Percentiles rank a stretch among this genome's conserved stretches.
phyloP scores from a whole-genome alignment of 2,113 vertebrate species.

The Syngnathus typhle region DNA sequence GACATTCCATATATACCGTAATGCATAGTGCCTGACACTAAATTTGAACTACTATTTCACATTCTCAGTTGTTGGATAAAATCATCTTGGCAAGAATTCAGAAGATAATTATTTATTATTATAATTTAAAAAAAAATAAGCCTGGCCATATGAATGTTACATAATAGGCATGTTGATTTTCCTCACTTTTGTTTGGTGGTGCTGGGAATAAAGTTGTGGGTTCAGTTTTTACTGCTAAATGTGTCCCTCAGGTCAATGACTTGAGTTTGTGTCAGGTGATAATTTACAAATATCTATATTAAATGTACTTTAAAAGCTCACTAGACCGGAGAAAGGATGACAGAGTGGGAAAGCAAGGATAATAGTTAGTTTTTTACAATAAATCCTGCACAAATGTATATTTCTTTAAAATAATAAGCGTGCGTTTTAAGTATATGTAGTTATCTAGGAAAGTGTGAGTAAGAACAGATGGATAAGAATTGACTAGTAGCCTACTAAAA shows the following conservation, averaged over 20 bases:
- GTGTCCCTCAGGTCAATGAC: slow-evolving; percentile 29
- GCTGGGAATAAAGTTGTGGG: too few species aligned
- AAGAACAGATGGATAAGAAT: slow-evolving; percentile 10
- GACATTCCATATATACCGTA: slow-evolving; percentile 3
- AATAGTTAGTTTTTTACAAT: too few species aligned
- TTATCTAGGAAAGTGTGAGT: not conserved
- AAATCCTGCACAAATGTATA: too few species aligned
- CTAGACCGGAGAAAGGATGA: not conserved
- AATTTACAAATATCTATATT: slow-evolving; percentile 67
- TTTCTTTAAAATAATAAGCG: too few species aligned
- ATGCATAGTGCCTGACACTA: not conserved
- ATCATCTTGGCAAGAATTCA: not conserved
- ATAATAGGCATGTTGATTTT: too few species aligned
- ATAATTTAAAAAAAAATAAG: too few species aligned
- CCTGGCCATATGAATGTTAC: too few species aligned
- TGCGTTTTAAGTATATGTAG: too few species aligned
- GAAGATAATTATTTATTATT: too few species aligned
- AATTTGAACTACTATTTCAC: not conserved
- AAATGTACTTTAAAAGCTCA: slow-evolving; percentile 62
- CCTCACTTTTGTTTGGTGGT: too few species aligned
- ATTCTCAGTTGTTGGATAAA: not conserved
- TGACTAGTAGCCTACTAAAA: not conserved
- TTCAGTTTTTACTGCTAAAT: slow-evolving; percentile 49
- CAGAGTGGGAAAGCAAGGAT: too few species aligned
- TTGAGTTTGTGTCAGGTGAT: slow-evolving; percentile 59